Conservation (phyloP, 2,888 invertebrate genomes). For the Tethea ocularis region DNA sequence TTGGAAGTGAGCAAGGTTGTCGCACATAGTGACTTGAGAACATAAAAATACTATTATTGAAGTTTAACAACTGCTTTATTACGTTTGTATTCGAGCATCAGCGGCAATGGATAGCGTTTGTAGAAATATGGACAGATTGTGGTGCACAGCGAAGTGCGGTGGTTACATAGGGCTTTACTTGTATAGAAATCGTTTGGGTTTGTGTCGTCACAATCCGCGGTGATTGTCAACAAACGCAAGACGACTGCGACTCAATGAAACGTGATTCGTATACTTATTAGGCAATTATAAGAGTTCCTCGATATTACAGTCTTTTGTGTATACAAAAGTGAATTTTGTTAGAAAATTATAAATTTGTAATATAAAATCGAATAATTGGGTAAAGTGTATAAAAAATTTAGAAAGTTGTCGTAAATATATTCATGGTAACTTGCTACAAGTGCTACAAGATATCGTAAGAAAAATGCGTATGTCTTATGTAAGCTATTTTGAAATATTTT, state of each 20-base stretch:
- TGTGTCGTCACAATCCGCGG: constrained; percentile 53
- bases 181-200: constrained; percentile 55
- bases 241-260: constrained; percentile 47
- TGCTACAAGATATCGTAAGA: not conserved
- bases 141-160: constrained; percentile 19
- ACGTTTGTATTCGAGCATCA: constrained; percentile 19
- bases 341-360: not conserved
- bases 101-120: constrained; percentile 35
- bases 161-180: constrained; percentile 25
- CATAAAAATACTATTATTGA: constrained; percentile 30
- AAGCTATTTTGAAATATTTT: not conserved
- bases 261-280: constrained; percentile 61
- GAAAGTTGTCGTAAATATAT: not conserved
- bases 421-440: not conserved
- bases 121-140: constrained; percentile 10
- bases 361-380: not conserved
- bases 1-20: constrained; percentile 48
- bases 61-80: constrained; percentile 2
- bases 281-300: constrained; percentile 43
- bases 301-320: not conserved
- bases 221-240: constrained; percentile 60
- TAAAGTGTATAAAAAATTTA: not conserved
- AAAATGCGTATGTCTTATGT: not conserved
- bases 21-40: constrained; percentile 21
- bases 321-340: constrained; percentile 4